These are phyloP conservation scores for Mirounga angustirostris DNA, from an alignment of 2,113 vertebrate species.

Conservation along the genomic window DNA sequence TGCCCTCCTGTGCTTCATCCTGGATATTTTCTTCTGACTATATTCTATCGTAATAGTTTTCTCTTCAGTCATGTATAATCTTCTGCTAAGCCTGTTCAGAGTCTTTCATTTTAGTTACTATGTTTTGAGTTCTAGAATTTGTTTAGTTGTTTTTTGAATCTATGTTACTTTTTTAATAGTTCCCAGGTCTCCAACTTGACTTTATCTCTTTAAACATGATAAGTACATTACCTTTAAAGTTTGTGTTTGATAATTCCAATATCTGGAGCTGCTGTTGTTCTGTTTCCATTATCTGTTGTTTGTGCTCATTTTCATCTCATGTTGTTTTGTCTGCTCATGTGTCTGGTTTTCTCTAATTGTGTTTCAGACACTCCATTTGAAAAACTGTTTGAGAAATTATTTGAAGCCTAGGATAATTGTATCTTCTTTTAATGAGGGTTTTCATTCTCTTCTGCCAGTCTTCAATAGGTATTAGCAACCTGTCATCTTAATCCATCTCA, in stretches of 20 bases:
- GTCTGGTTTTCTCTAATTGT: not conserved
- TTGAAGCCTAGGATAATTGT: not conserved
- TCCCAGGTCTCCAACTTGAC: not conserved
- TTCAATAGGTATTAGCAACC: not conserved
- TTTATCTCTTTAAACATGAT: not conserved
- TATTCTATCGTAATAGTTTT: not conserved
- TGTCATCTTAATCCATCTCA: not conserved
- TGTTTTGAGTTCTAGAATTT: constrained; percentile 27
- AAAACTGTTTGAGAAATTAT: not conserved
- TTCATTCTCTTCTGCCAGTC: not conserved
- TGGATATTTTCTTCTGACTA: not conserved
- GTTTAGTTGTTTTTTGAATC: not conserved
- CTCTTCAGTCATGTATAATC: not conserved
- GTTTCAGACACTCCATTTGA: not conserved
- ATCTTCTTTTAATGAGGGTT: not conserved
- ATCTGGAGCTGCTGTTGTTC: not conserved
- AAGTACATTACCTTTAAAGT: constrained; percentile 1
- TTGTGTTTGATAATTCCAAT: not conserved
- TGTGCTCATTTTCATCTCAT: not conserved
- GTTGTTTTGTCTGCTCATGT: not conserved
- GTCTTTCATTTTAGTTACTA: constrained; percentile 2
- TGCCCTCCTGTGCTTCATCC: not conserved
- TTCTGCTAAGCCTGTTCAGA: not conserved
- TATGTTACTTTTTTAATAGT: not conserved
- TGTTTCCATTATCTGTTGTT: not conserved